Evolutionary conservation across 2,797 vertebrate species (phyloP).

Genomic region (Myiotriccus ornatus): DNA sequence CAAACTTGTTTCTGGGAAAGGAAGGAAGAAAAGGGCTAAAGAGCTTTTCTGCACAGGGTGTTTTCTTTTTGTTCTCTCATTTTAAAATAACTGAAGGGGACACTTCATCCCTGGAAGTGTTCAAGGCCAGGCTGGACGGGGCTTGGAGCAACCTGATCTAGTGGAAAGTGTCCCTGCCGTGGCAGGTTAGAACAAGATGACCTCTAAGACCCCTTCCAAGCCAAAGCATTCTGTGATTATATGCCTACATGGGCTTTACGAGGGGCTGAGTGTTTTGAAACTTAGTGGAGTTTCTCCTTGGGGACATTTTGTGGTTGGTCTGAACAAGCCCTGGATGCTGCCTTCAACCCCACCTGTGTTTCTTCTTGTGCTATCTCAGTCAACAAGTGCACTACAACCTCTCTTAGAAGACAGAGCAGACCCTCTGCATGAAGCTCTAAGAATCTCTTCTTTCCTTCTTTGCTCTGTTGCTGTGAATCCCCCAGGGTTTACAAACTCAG

Average conservation of each 20-base stretch:
- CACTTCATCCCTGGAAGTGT: not conserved
- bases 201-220: not conserved
- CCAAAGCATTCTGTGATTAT: not conserved
- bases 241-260: accelerated
- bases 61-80: not conserved
- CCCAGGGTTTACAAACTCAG: not conserved
- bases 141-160: not conserved
- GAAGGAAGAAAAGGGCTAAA: not conserved
- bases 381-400: not conserved
- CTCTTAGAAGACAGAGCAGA: not conserved
- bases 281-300: not conserved
- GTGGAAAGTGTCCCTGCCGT: not conserved
- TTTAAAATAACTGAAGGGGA: not conserved
- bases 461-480: not conserved
- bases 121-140: not conserved
- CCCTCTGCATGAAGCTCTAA: not conserved
- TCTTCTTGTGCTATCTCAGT: not conserved
- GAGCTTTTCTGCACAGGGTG: not conserved
- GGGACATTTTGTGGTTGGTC: not conserved
- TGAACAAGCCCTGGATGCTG: not conserved
- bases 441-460: not conserved
- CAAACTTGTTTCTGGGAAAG: not conserved
- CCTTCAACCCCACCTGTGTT: not conserved
- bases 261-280: not conserved
- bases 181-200: not conserved